Evolutionary conservation across 2,113 vertebrate species (phyloP).

Genomic region (Picathartes gymnocephalus): DNA sequence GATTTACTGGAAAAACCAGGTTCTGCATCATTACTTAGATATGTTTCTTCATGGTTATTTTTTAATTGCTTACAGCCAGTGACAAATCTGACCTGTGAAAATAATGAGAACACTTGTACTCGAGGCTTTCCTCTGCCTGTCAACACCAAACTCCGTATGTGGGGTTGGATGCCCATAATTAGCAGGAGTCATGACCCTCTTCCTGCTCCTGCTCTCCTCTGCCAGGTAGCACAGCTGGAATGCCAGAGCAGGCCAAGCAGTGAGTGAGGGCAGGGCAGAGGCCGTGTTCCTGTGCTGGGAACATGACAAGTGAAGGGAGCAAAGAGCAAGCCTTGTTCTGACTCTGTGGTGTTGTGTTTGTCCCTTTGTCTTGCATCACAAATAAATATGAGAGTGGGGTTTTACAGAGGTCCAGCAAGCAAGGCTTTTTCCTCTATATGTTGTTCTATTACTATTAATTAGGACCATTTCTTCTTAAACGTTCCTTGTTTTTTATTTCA

Average conservation of each 20-base stretch:
- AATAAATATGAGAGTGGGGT: neutral
- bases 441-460: neutral
- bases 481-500: neutral
- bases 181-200: neutral
- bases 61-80: neutral
- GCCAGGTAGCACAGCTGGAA: neutral
- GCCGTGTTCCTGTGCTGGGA: accelerated
- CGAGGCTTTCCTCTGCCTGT: neutral
- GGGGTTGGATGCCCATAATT: neutral
- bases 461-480: neutral
- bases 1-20: neutral
- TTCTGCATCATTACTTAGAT: neutral
- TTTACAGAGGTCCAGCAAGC: neutral
- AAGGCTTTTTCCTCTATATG: neutral
- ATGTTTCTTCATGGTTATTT: neutral
- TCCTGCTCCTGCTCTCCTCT: neutral
- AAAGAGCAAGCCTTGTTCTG: neutral
- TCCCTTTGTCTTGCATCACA: neutral
- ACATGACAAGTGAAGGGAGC: accelerated
- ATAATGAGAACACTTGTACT: neutral
- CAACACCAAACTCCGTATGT: accelerated
- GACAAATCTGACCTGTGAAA: neutral
- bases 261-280: neutral
- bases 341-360: neutral
- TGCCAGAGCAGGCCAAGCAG: neutral